Conservation (phyloP, 2,113 vertebrate genomes). For the Salvelinus fontinalis region DNA sequence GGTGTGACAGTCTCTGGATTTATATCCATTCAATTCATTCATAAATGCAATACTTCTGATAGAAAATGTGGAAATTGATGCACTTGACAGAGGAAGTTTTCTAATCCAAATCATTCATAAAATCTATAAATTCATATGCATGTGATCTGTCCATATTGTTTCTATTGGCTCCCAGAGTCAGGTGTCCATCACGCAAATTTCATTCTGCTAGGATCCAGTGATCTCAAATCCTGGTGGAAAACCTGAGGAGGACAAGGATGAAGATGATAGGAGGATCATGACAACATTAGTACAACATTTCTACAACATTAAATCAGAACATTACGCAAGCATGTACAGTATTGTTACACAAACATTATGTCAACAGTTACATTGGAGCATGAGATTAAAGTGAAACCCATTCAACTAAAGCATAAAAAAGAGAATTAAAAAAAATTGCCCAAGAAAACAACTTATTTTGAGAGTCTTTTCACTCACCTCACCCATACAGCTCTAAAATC, state of each 20-base stretch:
- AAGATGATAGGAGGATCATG: background rate
- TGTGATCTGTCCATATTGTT: background rate
- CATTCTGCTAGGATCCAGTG: background rate
- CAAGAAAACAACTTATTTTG: background rate
- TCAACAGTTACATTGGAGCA: background rate
- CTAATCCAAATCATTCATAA: background rate
- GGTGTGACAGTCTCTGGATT: background rate
- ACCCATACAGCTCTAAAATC: background rate
- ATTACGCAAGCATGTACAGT: too few relatives aligned
- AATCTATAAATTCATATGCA: background rate
- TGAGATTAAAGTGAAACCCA: background rate
- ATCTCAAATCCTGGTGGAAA: background rate
- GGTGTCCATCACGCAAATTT: background rate
- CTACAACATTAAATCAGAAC: background rate
- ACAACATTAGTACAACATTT: too few relatives aligned
- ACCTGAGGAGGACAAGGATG: background rate
- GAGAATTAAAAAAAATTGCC: too few relatives aligned
- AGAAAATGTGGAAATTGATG: background rate
- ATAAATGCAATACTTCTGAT: background rate
- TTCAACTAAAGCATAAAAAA: background rate
- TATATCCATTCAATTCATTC: background rate
- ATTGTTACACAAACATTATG: background rate
- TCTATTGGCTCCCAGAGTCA: background rate
- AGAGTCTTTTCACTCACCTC: slow-evolving; percentile 33
- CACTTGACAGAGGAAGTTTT: background rate